Percentiles rank a stretch among this genome's conserved stretches.
Conservation (phyloP, 1,140 invertebrate genomes). For the Pseudomyrmex flavicornis region DNA sequence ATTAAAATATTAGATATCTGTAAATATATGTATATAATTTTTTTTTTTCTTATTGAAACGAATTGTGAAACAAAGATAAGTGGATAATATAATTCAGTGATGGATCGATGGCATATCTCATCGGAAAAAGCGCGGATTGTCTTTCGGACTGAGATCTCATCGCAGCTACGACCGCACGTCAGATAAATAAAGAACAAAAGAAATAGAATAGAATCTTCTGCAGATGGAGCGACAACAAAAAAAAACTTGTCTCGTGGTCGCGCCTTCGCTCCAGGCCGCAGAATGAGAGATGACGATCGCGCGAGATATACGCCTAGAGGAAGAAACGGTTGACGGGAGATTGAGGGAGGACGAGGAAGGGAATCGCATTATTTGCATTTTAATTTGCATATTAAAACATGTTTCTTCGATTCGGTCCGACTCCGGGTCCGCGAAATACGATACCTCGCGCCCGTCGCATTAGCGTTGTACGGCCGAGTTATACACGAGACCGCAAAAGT, state of each 20-base stretch:
- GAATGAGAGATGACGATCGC: conserved; percentile 47
- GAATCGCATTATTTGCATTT: conserved; percentile 80
- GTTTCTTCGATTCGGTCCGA: conserved; percentile 74
- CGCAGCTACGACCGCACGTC: too few relatives aligned
- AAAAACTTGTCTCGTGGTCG: conserved; percentile 7
- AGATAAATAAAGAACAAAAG: too few relatives aligned
- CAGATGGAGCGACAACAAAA: neutral
- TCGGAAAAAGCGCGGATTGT: too few relatives aligned
- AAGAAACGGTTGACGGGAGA: conserved; percentile 1
- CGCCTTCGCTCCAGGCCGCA: conserved; percentile 18
- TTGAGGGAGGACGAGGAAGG: neutral
- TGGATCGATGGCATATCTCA: too few relatives aligned
- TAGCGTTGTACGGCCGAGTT: conserved; percentile 83
- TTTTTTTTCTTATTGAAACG: too few relatives aligned
- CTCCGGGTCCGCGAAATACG: conserved; percentile 77
- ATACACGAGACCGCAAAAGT: conserved; percentile 82
- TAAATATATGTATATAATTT: too few relatives aligned
- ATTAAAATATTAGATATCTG: too few relatives aligned
- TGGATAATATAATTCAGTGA: too few relatives aligned
- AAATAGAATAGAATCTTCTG: too few relatives aligned
- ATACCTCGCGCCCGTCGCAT: conserved; percentile 80
- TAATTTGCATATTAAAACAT: conserved; percentile 84
- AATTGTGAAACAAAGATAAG: too few relatives aligned
- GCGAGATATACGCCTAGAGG: conserved; percentile 32
- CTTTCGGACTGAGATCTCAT: too few relatives aligned